Base-by-base conservation (phyloP, 92 coral and sea anemone species). In the Pocillopora meandrina region DNA sequence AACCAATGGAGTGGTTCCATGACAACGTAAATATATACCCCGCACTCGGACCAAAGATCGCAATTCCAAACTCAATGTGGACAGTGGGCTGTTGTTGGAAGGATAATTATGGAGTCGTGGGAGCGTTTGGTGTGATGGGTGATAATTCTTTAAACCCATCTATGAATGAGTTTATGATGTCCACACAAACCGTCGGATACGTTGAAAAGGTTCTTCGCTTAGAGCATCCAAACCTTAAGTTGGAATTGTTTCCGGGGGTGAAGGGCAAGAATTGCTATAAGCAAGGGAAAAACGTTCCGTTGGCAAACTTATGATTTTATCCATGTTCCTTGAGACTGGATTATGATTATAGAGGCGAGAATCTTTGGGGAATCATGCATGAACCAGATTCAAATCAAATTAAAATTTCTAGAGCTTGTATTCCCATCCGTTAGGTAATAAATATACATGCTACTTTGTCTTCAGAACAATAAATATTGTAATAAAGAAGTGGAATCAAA, bases 41-140 rank as follows among this genome's bases (percentile, higher is more conserved):
- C 5, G 7, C 20, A 52, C 21, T 61, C 75, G 13, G 31, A 26
- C 56, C 49, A 42, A 1, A 42, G 49, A 42, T 42, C 1, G 49
- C 49, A 66, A 81, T 81, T 18, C 85, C 85, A 21, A 81, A 81
- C 57, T 68, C 85, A n/a, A 81, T 81, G 85, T 81, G 85, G 85
- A 81, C 85, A 5, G 85, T 61, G 55, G 85, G 85, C 7, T 81
- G 85, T n/a, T 81, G 85, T 12, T 26, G 69, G 10, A 67, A 3
- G 2, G 31, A 1, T 2, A 23, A 1, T 9, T 55, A 19, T 6
- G 35, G 42, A 1, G 77, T 55, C 15, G 21, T 68, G 68, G 85
- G 85, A 20, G 85, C 61, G 19, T 81, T 81, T 21, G 85, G 68
- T 56, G 77, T 23, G 26, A 47, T 81, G 34, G 85, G 85, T 63